Percentiles rank a stretch among this genome's conserved stretches.
Conservation (phyloP, 1,140 invertebrate species). For the Reticulitermes speratus region DNA sequence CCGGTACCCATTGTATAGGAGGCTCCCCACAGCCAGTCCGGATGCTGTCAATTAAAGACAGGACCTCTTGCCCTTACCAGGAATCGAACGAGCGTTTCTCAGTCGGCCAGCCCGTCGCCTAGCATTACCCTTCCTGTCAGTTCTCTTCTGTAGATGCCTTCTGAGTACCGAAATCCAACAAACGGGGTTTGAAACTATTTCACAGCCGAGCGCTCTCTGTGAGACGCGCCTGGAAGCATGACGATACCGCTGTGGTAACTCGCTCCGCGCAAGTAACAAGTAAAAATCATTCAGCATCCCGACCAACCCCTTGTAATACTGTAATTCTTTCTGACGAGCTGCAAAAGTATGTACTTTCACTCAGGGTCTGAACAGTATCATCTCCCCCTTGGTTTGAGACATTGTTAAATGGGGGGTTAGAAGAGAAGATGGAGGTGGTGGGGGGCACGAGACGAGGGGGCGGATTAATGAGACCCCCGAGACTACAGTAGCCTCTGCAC, state of each 20-base stretch:
- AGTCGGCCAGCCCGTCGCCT: too few relatives aligned
- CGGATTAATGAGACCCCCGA: neutral
- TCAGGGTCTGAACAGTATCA: neutral
- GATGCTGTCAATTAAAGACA: too few relatives aligned
- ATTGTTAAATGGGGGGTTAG: neutral
- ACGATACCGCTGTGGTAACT: neutral
- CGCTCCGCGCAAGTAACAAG: neutral
- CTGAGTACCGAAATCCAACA: neutral
- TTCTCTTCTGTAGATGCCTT: neutral
- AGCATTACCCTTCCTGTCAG: neutral
- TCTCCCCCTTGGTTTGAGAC: neutral
- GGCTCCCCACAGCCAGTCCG: too few relatives aligned
- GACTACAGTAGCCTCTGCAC: neutral
- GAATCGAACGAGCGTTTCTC: too few relatives aligned
- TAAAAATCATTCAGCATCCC: neutral
- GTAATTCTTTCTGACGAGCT: neutral
- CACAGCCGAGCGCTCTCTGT: neutral
- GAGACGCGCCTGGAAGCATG: neutral
- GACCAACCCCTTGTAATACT: neutral
- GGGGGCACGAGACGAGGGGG: neutral
- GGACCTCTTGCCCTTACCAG: too few relatives aligned
- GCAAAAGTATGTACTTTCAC: neutral
- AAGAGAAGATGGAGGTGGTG: neutral
- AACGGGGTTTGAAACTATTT: neutral
- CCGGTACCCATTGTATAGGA: too few relatives aligned